A percentile compares a stretch with the other conserved stretches of the same genome.
These are phyloP conservation scores for Salticus scenicus DNA, from an alignment of 2,888 invertebrate genomes.

Conservation along the genomic window DNA sequence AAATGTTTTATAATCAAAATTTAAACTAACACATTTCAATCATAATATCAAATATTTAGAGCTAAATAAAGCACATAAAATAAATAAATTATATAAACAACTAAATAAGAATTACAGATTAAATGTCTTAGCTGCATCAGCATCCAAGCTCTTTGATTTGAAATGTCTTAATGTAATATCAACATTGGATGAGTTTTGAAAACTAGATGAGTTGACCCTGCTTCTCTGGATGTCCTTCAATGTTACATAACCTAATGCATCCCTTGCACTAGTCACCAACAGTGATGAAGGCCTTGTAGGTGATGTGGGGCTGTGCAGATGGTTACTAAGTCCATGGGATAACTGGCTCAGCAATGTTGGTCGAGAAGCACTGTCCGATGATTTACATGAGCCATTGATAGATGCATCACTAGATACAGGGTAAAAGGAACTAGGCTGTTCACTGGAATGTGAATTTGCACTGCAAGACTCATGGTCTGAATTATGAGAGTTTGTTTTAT, in stretches of 20 bases:
- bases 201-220: conserved; percentile 70
- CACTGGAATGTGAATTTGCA: conserved; percentile 76
- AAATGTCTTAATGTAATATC: conserved; percentile 44
- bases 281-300: conserved; percentile 52
- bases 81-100: too few relatives aligned
- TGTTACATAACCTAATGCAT: conserved; percentile 76
- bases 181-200: conserved; percentile 67
- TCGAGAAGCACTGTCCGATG: conserved; percentile 70
- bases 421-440: conserved; percentile 86
- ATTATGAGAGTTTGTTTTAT: conserved; percentile 83
- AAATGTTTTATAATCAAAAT: too few relatives aligned
- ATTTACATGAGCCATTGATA: conserved; percentile 76
- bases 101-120: conserved; percentile 52
- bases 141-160: conserved; percentile 71
- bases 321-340: conserved; percentile 30
- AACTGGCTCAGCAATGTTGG: conserved; percentile 45
- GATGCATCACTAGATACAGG: conserved; percentile 89
- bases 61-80: too few relatives aligned
- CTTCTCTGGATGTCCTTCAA: conserved; percentile 75
- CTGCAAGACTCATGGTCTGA: conserved; percentile 76
- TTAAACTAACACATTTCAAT: too few relatives aligned
- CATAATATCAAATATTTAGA: too few relatives aligned
- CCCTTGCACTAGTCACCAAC: conserved; percentile 74
- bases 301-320: conserved; percentile 49
- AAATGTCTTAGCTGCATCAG: conserved; percentile 50